These are phyloP conservation scores for Melanophora roralis DNA, from an alignment of 2,888 invertebrate species.

Conservation along the genomic window DNA sequence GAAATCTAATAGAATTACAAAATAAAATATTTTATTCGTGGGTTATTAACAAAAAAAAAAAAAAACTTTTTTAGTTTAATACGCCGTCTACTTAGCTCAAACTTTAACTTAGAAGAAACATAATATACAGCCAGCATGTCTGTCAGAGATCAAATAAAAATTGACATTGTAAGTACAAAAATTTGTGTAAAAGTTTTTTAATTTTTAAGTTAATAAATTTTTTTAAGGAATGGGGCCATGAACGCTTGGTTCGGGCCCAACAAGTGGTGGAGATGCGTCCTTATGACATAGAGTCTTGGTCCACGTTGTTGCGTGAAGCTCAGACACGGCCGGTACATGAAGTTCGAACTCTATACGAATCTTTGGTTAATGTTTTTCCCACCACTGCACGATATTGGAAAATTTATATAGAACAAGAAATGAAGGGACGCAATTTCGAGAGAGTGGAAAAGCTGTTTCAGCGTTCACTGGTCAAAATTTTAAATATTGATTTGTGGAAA, in stretches of 20 bases:
- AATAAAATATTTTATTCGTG: too few species aligned
- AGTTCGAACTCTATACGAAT: slow-evolving; percentile 94
- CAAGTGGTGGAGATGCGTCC: slow-evolving; percentile 91
- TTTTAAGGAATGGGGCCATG: slow-evolving; percentile 90
- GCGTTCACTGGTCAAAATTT: slow-evolving; percentile 97
- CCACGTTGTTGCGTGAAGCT: slow-evolving; percentile 94
- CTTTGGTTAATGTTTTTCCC: slow-evolving; percentile 94
- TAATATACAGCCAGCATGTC: slow-evolving; percentile 68
- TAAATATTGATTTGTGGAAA: slow-evolving; percentile 99
- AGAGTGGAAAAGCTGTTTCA: slow-evolving; percentile 99
- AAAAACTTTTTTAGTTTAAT: too few species aligned
- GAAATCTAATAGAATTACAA: too few species aligned
- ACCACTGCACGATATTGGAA: slow-evolving; percentile 99
- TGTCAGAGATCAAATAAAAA: slow-evolving; percentile 76
- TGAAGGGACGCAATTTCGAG: slow-evolving; percentile 98
- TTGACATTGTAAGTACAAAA: slow-evolving; percentile 75
- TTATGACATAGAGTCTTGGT: slow-evolving; percentile 99
- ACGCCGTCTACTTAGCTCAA: too few species aligned
- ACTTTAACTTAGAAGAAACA: background rate
- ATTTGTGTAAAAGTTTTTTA: too few species aligned
- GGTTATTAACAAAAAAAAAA: too few species aligned
- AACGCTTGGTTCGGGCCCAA: slow-evolving; percentile 88
- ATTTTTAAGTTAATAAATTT: background rate
- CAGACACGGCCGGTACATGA: slow-evolving; percentile 92
- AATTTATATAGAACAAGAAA: slow-evolving; percentile 98